These are phyloP conservation scores for Hippolais icterina DNA, from an alignment of 2,113 vertebrate genomes.

Conservation along the genomic window DNA sequence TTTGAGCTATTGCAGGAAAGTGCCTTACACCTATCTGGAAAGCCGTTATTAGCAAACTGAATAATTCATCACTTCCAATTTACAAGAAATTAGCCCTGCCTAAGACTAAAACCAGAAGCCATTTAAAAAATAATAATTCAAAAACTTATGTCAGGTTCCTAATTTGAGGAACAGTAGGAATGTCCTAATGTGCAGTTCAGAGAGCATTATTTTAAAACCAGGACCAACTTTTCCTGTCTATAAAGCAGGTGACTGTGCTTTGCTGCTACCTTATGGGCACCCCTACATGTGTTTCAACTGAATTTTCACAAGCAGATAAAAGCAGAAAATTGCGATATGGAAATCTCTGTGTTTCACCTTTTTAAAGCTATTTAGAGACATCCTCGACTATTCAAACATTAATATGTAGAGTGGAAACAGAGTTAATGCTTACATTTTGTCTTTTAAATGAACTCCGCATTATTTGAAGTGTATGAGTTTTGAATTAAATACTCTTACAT, in stretches of 20 bases:
- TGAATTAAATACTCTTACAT: background rate
- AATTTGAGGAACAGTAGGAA: background rate
- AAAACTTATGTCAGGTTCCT: background rate
- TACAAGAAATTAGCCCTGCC: background rate
- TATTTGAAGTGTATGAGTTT: background rate
- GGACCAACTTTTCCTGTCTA: background rate
- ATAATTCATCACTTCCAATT: conserved; percentile 6
- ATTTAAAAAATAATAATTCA: background rate
- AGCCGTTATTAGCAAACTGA: conserved; percentile 5
- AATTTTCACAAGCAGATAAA: background rate
- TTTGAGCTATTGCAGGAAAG: background rate
- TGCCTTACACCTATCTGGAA: background rate
- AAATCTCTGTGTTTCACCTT: background rate
- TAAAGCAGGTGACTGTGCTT: background rate
- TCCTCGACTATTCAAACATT: background rate
- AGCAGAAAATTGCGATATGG: background rate
- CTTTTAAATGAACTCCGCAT: background rate
- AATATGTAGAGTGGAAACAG: background rate
- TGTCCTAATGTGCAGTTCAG: background rate
- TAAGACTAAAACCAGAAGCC: background rate
- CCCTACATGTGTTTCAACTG: background rate
- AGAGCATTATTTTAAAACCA: background rate
- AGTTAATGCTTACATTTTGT: background rate
- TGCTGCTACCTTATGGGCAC: background rate
- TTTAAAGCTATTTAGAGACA: background rate